Base-by-base conservation (phyloP, 2,797 vertebrate species). In the Luscinia luscinia region DNA sequence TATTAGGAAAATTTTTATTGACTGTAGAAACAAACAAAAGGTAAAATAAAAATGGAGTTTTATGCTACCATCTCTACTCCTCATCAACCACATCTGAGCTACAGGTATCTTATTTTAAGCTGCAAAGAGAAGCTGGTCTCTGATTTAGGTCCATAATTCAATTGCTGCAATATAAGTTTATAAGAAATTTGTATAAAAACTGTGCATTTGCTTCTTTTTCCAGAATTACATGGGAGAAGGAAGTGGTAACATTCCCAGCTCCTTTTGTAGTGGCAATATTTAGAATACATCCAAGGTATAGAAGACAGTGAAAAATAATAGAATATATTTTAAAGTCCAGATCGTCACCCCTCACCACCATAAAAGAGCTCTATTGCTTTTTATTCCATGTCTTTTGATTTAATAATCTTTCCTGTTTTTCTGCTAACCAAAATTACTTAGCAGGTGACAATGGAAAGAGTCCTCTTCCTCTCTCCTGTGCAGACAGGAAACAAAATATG, bases 401-500 rank as follows among this genome's bases (percentile, higher is more conserved):
- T 41, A 76, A 58, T 54, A 61, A 48, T 41, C 15, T 64, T 69
- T 81, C 26, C 27, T 27, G 6, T 0, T 36, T 5, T 83, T 49
- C 20, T 86, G 28, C 20, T 80, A 88, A 32, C 8, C 15, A 66
- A 85, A 69, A 9, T 13, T 5, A 9, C 3, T 11, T 24, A 52
- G 12, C 11, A 61, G 20, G 32, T 69, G 9, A 78, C 38, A 69
- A 67, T 1, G 59, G 34, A 52, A 63, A 68, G 4, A 0, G 0
- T 12, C 6, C 5, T 61, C 26, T 72, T 79, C 12, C 38, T 83
- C 41, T 45, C 34, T 83, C 10, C 7, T 5, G 2, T 57, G 9
- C 2, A 41, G 32, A 64, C n/a, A 64, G 0, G 23, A 55, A 57
- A 45, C 3, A 28, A 84, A 41, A 26, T 34, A 34, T 30, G 46